phyloP scores from a whole-genome alignment of 2,113 vertebrate genomes.

The Cervus canadensis region DNA sequence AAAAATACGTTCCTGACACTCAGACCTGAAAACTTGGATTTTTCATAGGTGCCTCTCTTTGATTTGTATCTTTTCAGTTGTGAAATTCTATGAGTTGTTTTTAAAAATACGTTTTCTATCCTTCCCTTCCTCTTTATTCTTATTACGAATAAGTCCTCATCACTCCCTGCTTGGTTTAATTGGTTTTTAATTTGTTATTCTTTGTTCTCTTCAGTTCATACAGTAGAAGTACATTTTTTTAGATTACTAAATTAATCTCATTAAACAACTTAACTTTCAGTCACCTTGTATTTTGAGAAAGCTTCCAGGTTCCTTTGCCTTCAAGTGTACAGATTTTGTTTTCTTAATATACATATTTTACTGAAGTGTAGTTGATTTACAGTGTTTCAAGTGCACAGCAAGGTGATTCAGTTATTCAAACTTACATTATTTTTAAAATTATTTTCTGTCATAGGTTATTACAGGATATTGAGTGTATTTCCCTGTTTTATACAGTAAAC shows the following conservation, averaged over 20 bases:
- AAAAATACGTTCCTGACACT: neutral
- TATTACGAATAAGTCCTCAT: neutral
- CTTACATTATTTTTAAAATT: neutral
- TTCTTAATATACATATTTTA: neutral
- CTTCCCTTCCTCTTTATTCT: neutral
- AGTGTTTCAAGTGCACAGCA: neutral
- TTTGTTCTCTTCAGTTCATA: neutral
- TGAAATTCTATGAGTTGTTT: neutral
- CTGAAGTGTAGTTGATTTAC: neutral
- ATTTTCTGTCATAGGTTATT: neutral
- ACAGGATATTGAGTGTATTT: neutral
- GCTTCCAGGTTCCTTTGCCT: neutral
- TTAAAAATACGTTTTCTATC: neutral
- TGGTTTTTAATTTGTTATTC: neutral
- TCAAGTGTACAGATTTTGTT: neutral
- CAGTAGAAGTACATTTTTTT: neutral
- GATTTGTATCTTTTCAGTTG: neutral
- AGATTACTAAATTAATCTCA: neutral
- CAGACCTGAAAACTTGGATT: neutral
- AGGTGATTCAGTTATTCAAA: neutral
- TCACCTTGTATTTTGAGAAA: neutral
- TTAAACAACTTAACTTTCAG: neutral
- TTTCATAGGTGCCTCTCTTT: neutral
- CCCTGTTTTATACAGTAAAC: neutral
- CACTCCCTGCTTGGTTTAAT: neutral